Evolutionary conservation across 2,113 vertebrate genomes (phyloP).

Genomic region (Thamnaconus septentrionalis): DNA sequence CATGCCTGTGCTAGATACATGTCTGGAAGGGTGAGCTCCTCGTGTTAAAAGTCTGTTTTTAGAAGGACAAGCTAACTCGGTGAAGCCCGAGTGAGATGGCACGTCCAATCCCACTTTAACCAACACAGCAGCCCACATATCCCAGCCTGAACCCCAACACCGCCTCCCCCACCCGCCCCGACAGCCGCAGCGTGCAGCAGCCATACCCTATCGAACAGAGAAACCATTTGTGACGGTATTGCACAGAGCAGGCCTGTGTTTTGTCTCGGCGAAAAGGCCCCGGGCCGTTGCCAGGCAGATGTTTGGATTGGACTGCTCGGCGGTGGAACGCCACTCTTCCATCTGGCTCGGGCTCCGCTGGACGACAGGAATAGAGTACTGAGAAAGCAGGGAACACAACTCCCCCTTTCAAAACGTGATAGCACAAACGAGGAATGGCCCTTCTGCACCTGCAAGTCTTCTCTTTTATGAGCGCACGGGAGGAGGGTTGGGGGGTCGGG

Average conservation of each 20-base stretch:
- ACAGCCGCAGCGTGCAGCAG: slow-evolving; percentile 23
- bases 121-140: background rate
- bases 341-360: slow-evolving; percentile 45
- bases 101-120: background rate
- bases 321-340: slow-evolving; percentile 56
- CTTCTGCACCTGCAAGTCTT: slow-evolving; percentile 58
- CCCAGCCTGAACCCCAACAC: background rate
- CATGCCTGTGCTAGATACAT: too few species aligned
- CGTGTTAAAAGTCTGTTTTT: too few species aligned
- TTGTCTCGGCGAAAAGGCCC: slow-evolving; percentile 54
- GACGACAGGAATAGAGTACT: slow-evolving; percentile 59
- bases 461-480: slow-evolving; percentile 47
- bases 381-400: slow-evolving; percentile 53
- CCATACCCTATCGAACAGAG: slow-evolving; percentile 42
- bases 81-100: slow-evolving; percentile 7
- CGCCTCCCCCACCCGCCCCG: background rate
- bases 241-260: slow-evolving; percentile 51
- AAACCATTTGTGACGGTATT: slow-evolving; percentile 49
- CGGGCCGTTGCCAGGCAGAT: slow-evolving; percentile 54
- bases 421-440: slow-evolving; percentile 50
- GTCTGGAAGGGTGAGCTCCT: too few species aligned
- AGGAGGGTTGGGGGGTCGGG: background rate
- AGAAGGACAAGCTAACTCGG: background rate
- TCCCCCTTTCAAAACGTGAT: slow-evolving; percentile 41
- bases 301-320: slow-evolving; percentile 58